phyloP scores from a whole-genome alignment of 2,888 invertebrate genomes.

The Conops quadrifasciatus region DNA sequence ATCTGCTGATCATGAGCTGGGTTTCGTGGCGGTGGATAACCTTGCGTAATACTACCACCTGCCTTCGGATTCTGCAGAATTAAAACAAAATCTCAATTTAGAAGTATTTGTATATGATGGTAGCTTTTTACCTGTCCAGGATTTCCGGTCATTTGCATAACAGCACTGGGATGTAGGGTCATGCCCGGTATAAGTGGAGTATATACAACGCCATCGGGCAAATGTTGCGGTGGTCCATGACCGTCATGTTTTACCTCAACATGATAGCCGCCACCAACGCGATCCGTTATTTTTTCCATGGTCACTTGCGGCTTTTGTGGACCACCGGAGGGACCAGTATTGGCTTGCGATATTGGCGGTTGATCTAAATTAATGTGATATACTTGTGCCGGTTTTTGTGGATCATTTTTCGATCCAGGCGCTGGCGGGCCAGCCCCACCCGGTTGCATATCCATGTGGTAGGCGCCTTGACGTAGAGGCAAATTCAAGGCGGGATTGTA shows the following conservation, averaged over 20 bases:
- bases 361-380: slow-evolving; percentile 64
- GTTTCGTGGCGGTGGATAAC: slow-evolving; percentile 79
- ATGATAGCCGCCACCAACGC: slow-evolving; percentile 62
- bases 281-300: slow-evolving; percentile 63
- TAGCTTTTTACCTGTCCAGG: slow-evolving; percentile 50
- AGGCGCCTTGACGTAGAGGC: slow-evolving; percentile 58
- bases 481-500: slow-evolving; percentile 56
- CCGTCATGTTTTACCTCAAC: slow-evolving; percentile 62
- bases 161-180: slow-evolving; percentile 58
- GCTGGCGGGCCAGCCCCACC: slow-evolving; percentile 44
- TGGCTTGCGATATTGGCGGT: slow-evolving; percentile 57
- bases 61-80: slow-evolving; percentile 73
- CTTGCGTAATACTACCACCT: slow-evolving; percentile 84
- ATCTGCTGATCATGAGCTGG: slow-evolving; percentile 56
- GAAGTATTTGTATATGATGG: not conserved
- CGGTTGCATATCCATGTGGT: slow-evolving; percentile 60
- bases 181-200: slow-evolving; percentile 60
- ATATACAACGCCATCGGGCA: slow-evolving; percentile 61
- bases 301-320: slow-evolving; percentile 61
- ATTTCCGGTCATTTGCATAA: slow-evolving; percentile 59
- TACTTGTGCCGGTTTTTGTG: slow-evolving; percentile 59
- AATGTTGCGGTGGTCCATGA: slow-evolving; percentile 53
- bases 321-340: slow-evolving; percentile 42
- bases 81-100: not conserved
- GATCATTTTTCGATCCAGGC: slow-evolving; percentile 55